Evolutionary conservation across 2,888 invertebrate species (phyloP).

Genomic region (Caenorhabditis sp.): DNA sequence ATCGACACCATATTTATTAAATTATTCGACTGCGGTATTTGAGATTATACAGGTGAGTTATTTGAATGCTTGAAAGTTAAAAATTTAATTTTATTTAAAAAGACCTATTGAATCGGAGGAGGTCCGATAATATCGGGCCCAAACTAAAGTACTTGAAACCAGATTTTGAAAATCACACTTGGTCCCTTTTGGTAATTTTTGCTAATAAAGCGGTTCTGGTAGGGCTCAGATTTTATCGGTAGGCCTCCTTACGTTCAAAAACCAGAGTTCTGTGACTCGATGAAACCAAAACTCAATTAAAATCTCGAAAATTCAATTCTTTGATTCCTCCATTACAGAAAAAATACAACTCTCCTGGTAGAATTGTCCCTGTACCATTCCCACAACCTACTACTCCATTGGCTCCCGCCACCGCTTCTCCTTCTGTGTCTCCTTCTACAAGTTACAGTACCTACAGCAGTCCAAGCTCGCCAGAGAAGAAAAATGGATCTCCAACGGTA

Average conservation of each 20-base stretch:
- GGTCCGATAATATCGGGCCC: too few species aligned
- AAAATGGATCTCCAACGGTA: background rate
- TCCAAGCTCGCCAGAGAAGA: constrained; percentile 5
- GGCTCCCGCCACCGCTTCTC: background rate
- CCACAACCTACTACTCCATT: background rate
- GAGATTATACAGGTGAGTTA: constrained; percentile 18
- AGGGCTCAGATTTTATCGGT: too few species aligned
- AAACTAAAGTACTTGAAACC: too few species aligned
- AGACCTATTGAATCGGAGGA: background rate
- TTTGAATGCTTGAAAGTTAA: too few species aligned
- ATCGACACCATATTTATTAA: constrained; percentile 18
- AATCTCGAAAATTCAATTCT: background rate
- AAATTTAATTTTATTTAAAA: background rate
- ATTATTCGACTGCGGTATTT: constrained; percentile 14
- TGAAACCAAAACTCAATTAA: too few species aligned
- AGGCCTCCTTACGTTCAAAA: too few species aligned
- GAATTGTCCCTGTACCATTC: constrained; percentile 11
- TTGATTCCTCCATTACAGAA: too few species aligned
- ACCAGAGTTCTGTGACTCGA: too few species aligned
- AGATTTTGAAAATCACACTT: too few species aligned
- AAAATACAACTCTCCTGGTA: constrained; percentile 25
- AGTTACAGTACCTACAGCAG: constrained; percentile 5
- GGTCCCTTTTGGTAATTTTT: too few species aligned
- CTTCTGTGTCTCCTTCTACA: background rate
- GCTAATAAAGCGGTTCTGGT: too few species aligned